These are phyloP conservation scores for Monopis laevigella DNA, from an alignment of 2,888 invertebrate genomes.

Conservation along the genomic window DNA sequence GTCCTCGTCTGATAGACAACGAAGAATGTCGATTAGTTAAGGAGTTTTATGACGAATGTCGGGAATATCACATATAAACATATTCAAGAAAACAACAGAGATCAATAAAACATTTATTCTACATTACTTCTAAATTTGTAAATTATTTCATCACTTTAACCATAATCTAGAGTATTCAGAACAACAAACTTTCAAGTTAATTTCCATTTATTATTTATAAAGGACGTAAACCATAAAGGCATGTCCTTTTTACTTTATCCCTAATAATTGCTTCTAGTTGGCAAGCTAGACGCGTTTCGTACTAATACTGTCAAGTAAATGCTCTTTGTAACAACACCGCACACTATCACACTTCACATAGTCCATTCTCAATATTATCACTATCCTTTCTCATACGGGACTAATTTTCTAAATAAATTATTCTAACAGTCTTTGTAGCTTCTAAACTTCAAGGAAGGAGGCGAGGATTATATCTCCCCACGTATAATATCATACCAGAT, in stretches of 20 bases:
- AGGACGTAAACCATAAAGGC: too few relatives aligned
- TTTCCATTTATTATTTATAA: neutral
- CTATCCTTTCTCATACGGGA: slow-evolving; percentile 51
- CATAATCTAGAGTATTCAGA: slow-evolving; percentile 2
- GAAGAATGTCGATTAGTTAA: slow-evolving; percentile 30
- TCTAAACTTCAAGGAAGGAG: slow-evolving; percentile 71
- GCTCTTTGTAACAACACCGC: slow-evolving; percentile 28
- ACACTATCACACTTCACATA: slow-evolving; percentile 11
- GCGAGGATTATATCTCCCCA: slow-evolving; percentile 88
- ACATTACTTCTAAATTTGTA: neutral
- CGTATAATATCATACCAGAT: slow-evolving; percentile 88
- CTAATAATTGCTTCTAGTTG: slow-evolving; percentile 8
- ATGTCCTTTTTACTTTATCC: too few relatives aligned
- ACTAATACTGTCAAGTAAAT: slow-evolving; percentile 61
- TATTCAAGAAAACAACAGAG: slow-evolving; percentile 8
- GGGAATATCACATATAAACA: slow-evolving; percentile 26
- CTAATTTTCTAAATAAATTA: slow-evolving; percentile 36
- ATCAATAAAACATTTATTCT: neutral
- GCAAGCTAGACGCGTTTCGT: slow-evolving; percentile 29
- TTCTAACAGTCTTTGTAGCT: slow-evolving; percentile 52
- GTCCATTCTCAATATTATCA: slow-evolving; percentile 31
- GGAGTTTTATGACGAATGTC: slow-evolving; percentile 35
- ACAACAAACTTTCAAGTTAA: slow-evolving; percentile 1
- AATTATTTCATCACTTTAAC: slow-evolving; percentile 1
- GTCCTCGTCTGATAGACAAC: slow-evolving; percentile 30